Percentiles rank a stretch among this genome's conserved stretches.
Conservation (phyloP, 2,888 invertebrate species). For the Cosmorhoe ocellata region DNA sequence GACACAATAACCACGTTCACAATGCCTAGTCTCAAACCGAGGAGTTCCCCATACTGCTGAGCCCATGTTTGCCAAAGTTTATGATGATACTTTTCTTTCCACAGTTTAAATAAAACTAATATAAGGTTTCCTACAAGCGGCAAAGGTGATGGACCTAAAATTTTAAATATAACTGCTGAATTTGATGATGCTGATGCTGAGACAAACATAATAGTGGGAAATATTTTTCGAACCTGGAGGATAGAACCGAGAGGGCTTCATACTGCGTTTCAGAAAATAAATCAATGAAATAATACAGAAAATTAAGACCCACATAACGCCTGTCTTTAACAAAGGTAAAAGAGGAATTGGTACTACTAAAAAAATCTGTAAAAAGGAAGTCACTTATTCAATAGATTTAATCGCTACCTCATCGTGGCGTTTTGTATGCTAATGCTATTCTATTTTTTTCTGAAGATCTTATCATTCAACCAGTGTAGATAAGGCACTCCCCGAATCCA, state of each 20-base stretch:
- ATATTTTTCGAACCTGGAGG: conserved; percentile 45
- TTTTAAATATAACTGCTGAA: not conserved
- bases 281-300: conserved; percentile 35
- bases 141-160: conserved; percentile 62
- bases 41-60: conserved; percentile 83
- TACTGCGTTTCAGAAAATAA: conserved; percentile 31
- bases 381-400: conserved; percentile 28
- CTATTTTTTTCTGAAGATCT: conserved; percentile 16
- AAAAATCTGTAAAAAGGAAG: conserved; percentile 25
- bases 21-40: conserved; percentile 85
- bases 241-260: conserved; percentile 35
- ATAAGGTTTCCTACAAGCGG: conserved; percentile 68
- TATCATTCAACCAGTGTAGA: not conserved
- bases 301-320: conserved; percentile 41
- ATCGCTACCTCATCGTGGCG: conserved; percentile 19
- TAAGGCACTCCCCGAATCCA: too few relatives aligned
- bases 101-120: conserved; percentile 55
- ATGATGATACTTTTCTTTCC: conserved; percentile 71
- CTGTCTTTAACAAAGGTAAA: conserved; percentile 22
- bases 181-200: not conserved
- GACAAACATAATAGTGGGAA: not conserved
- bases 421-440: conserved; percentile 29
- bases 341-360: conserved; percentile 21
- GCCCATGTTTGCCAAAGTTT: conserved; percentile 83
- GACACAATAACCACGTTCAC: conserved; percentile 84